phyloP scores from a whole-genome alignment of 2,797 vertebrate species.

The Sebastes melanostomus region DNA sequence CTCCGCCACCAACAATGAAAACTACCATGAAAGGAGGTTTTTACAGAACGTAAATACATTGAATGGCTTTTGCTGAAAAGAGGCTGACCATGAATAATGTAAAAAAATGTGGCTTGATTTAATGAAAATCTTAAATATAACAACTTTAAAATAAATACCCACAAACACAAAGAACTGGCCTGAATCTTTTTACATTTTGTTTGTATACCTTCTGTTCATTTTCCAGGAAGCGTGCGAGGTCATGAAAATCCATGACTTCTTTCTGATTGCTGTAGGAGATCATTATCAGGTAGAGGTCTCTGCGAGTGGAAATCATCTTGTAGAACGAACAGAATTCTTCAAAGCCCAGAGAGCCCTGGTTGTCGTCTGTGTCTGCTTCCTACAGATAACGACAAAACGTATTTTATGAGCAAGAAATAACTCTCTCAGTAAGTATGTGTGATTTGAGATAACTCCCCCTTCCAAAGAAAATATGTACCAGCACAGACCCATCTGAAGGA shows the following conservation, averaged over 20 bases:
- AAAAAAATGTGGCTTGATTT: neutral
- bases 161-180: neutral
- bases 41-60: neutral
- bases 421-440: neutral
- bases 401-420: constrained; percentile 31
- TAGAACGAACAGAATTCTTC: constrained; percentile 97
- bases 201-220: constrained; percentile 91
- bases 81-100: neutral
- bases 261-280: constrained; percentile 96
- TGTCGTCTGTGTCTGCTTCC: constrained; percentile 95
- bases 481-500: neutral
- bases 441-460: constrained; percentile 21
- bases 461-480: constrained; percentile 14
- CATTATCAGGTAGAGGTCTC: constrained; percentile 95
- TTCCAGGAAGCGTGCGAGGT: constrained; percentile 90
- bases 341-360: constrained; percentile 91
- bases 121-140: neutral
- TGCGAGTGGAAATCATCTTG: constrained; percentile 96
- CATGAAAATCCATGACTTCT: constrained; percentile 87
- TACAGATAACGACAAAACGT: constrained; percentile 59
- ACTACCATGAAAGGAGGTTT: neutral
- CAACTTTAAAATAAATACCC: neutral
- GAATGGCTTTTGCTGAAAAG: no score
- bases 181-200: neutral
- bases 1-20: neutral